Percentiles rank a stretch among this genome's conserved stretches.
These are phyloP conservation scores for Ormyrus pomaceus DNA, from an alignment of 2,888 invertebrate species.

Conservation along the genomic window DNA sequence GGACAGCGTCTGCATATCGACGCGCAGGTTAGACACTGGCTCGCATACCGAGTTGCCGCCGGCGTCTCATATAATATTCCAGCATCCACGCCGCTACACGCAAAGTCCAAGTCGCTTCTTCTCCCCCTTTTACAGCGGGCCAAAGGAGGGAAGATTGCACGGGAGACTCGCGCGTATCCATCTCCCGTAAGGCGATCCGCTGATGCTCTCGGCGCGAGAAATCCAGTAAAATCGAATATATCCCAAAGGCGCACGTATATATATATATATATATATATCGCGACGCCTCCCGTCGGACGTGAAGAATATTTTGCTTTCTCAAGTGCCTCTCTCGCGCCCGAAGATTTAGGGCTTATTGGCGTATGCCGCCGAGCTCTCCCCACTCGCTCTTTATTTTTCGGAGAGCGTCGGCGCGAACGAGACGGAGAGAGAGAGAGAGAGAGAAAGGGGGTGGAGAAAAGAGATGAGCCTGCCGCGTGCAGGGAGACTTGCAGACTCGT, in stretches of 20 bases:
- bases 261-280: neutral
- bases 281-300: neutral
- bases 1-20: constrained; percentile 68
- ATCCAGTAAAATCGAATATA: constrained; percentile 51
- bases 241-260: constrained; percentile 1
- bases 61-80: constrained; percentile 39
- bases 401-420: neutral
- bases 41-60: constrained; percentile 60
- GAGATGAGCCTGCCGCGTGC: neutral
- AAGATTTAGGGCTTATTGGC: constrained; percentile 53
- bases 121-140: constrained; percentile 45
- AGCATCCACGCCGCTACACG: constrained; percentile 55
- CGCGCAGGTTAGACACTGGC: constrained; percentile 63
- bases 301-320: constrained; percentile 52
- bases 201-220: constrained; percentile 16
- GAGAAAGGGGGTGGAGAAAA: neutral
- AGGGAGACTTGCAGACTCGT: constrained; percentile 37
- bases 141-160: neutral
- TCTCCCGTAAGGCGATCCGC: neutral
- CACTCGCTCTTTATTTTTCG: neutral
- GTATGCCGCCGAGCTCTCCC: neutral
- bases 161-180: neutral
- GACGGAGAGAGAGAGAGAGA: neutral
- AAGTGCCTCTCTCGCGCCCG: constrained; percentile 35
- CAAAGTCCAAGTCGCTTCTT: constrained; percentile 46